These are phyloP conservation scores for Lutjanus erythropterus DNA, from an alignment of 2,113 vertebrate genomes.

Conservation along the genomic window DNA sequence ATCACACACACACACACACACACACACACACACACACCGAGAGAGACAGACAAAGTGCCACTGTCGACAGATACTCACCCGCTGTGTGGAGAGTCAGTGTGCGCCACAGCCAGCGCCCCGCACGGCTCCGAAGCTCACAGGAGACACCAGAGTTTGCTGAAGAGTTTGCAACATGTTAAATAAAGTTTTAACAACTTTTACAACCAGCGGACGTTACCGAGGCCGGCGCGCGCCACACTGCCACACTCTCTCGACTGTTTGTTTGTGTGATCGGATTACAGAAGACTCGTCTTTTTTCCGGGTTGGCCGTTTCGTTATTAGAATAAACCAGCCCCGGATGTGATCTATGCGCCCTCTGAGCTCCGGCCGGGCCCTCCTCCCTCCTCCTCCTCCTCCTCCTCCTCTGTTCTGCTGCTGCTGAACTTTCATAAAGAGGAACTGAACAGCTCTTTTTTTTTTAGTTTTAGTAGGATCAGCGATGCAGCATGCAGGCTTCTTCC, in stretches of 20 bases:
- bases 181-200: conserved; percentile 22
- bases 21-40: not conserved
- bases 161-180: conserved; percentile 39
- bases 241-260: conserved; percentile 43
- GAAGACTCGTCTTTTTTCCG: conserved; percentile 77
- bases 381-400: conserved; percentile 45
- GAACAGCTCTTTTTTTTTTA: not conserved
- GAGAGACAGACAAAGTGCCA: conserved; percentile 4
- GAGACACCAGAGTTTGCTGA: conserved; percentile 3
- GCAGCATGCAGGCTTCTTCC: not conserved
- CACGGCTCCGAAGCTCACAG: conserved; percentile 48
- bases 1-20: not conserved
- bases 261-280: conserved; percentile 68
- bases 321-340: conserved; percentile 86
- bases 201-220: not conserved
- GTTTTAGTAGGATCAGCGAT: too few species aligned
- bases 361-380: conserved; percentile 55
- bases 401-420: conserved; percentile 1
- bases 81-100: conserved; percentile 68
- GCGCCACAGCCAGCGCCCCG: conserved; percentile 77
- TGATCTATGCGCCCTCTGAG: conserved; percentile 75
- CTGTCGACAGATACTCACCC: conserved; percentile 65
- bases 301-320: conserved; percentile 80
- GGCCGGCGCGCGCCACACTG: conserved; percentile 29
- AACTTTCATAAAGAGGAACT: conserved; percentile 53